Base-by-base conservation (phyloP, 64 coral and sea anemone genomes). In the Stylophora pistillata region DNA sequence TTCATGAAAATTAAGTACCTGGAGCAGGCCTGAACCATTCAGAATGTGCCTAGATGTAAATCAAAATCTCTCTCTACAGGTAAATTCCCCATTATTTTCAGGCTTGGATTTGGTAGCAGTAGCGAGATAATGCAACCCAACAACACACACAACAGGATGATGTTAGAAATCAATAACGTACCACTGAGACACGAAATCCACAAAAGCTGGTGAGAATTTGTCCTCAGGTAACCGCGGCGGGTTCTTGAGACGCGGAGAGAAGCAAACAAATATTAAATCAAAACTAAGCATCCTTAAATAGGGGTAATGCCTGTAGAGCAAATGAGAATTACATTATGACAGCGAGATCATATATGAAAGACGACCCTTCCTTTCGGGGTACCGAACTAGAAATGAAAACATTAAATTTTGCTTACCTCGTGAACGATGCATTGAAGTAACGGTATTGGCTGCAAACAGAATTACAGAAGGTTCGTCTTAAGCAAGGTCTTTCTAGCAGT, bases 371-470 rank as follows among this genome's bases (percentile, higher is more conserved):
- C 37, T 47, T 47, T 47, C 37, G 37, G 37, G 37, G 37, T 47
- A 47, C 3, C 37, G 37, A 47, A 47, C 37, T 4, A 4, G 37
- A 47, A 47, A 47, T 47, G 37, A 27, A 47, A 16, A 27, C n/a
- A 55, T 20, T 53, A 54, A 15, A 23, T 52, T 55, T 83, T 54
- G 53, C 95, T 71, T 74, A 98, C 96, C 96, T 98, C 96, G 54
- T 98, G 93, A 15, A 98, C 96, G 87, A 98, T 98, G 26, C 96
- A 98, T 72, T 98, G 96, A 60, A 98, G 76, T 61, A 98, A 87
- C 80, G 94, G 93, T 56, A 98, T 98, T 73, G 97, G 97, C 97
- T 99, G 31, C 63, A 29, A 93, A 74, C 78, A 26, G 72, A 90
- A 82, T 31, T 23, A 65, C 30, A 41, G 23, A 73, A 37, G 27